Evolutionary conservation across 2,888 invertebrate genomes (phyloP).

Genomic region (Sinhomidia bicolor): DNA sequence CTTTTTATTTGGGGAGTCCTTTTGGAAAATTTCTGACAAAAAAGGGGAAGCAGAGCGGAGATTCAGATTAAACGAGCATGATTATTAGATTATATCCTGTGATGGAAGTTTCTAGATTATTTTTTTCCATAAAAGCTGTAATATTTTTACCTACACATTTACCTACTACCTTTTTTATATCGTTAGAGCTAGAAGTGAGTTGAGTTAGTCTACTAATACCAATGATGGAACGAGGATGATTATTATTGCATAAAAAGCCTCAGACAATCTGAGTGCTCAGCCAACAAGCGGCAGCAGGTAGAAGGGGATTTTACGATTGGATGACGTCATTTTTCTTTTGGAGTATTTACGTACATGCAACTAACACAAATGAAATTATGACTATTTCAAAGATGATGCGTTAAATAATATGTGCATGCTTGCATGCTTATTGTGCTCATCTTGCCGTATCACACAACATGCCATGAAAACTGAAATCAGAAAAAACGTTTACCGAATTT

Average conservation of each 20-base stretch:
- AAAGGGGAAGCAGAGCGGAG: conserved; percentile 20
- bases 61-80: background rate
- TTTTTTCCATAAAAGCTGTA: background rate
- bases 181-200: background rate
- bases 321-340: background rate
- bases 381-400: background rate
- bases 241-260: background rate
- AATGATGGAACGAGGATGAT: background rate
- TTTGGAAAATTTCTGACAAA: too few relatives aligned
- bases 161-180: background rate
- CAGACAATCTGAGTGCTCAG: background rate
- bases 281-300: background rate
- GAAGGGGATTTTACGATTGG: background rate
- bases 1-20: too few relatives aligned
- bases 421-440: conserved; percentile 44
- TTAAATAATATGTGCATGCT: conserved; percentile 28
- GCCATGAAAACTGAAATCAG: background rate
- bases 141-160: background rate
- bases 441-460: conserved; percentile 47
- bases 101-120: background rate
- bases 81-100: background rate
- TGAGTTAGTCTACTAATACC: conserved; percentile 22
- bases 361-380: background rate
- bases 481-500: conserved; percentile 43
- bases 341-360: background rate